Conservation (phyloP, 1,140 invertebrate genomes). For the Hestina assimilis region DNA sequence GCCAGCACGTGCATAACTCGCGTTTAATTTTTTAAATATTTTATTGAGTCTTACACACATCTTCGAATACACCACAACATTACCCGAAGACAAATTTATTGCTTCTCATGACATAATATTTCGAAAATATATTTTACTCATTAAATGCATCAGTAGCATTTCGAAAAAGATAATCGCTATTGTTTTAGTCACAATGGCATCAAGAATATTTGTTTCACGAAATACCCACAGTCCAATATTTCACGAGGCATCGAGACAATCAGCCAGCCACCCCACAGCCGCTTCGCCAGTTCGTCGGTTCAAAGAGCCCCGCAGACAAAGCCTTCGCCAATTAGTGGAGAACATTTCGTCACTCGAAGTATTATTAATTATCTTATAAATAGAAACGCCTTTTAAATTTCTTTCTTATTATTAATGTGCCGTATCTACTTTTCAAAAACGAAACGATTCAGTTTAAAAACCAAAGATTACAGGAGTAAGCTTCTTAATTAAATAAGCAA, state of each 20-base stretch:
- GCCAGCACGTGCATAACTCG: too few species aligned
- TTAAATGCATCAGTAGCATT: not conserved
- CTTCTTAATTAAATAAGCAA: too few species aligned
- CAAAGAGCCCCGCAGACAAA: not conserved
- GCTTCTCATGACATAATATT: too few species aligned
- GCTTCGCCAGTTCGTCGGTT: not conserved
- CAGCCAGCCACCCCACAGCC: not conserved
- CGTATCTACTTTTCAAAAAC: too few species aligned
- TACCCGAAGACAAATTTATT: too few species aligned
- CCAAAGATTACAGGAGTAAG: not conserved
- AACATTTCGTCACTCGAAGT: not conserved
- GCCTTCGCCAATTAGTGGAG: not conserved
- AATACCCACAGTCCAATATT: not conserved
- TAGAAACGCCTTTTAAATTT: too few species aligned
- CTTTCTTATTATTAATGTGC: too few species aligned
- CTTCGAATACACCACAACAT: too few species aligned
- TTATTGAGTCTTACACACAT: too few species aligned
- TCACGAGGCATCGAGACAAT: not conserved
- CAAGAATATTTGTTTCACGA: slow-evolving; percentile 1
- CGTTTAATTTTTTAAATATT: too few species aligned
- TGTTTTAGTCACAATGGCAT: not conserved
- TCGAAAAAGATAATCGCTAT: not conserved
- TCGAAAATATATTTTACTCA: not conserved
- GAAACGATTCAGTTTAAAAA: slow-evolving; percentile 1
- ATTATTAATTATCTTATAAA: not conserved